A percentile compares a stretch with the other conserved stretches of the same genome.
These are phyloP conservation scores for Watersipora subatra DNA, from an alignment of 1,140 invertebrate genomes.

Conservation along the genomic window DNA sequence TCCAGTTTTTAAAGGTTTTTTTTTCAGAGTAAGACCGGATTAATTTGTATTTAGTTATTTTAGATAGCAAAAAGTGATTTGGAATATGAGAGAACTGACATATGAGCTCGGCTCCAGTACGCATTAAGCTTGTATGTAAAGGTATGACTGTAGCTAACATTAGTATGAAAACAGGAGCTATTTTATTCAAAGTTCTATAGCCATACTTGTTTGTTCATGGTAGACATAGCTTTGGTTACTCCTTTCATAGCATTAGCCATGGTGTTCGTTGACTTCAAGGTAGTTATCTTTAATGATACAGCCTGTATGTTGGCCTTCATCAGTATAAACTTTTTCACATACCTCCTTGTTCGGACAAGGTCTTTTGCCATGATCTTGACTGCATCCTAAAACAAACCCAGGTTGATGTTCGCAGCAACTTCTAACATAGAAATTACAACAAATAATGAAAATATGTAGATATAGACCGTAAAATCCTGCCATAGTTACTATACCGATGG, in stretches of 20 bases:
- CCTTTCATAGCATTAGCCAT: slow-evolving; percentile 99
- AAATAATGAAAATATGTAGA: neutral
- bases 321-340: slow-evolving; percentile 96
- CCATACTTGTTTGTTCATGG: slow-evolving; percentile 77
- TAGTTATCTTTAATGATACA: slow-evolving; percentile 95
- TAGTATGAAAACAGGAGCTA: too few relatives aligned
- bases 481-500: neutral
- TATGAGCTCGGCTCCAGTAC: too few relatives aligned
- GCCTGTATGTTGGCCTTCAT: slow-evolving; percentile 99
- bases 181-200: too few relatives aligned
- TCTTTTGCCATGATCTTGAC: slow-evolving; percentile 99
- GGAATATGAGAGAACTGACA: too few relatives aligned
- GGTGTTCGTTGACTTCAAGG: slow-evolving; percentile 90
- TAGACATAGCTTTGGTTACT: slow-evolving; percentile 93
- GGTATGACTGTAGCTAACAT: too few relatives aligned
- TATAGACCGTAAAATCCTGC: too few relatives aligned
- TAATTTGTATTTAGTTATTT: too few relatives aligned
- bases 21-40: too few relatives aligned
- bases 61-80: too few relatives aligned
- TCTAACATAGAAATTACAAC: slow-evolving; percentile 7
- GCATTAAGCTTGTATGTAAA: too few relatives aligned
- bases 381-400: slow-evolving; percentile 60
- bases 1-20: too few relatives aligned
- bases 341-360: slow-evolving; percentile 81
- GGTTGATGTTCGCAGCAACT: neutral